Percentiles rank a stretch among this genome's conserved stretches.
Evolutionary conservation across 1,140 invertebrate species (phyloP).

Genomic region (Hycleus cichorii): DNA sequence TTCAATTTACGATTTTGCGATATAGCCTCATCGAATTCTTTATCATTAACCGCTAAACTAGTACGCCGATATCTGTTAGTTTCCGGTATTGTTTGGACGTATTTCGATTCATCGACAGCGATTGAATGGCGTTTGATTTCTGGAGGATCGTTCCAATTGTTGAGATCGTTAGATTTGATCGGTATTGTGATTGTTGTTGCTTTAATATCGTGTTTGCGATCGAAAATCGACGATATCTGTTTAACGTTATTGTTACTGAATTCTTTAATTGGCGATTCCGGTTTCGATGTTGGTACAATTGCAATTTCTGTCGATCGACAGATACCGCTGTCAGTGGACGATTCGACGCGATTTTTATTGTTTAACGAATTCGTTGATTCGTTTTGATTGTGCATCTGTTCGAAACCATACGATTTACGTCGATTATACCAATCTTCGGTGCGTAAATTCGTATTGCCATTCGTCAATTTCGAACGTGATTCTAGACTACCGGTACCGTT

Average conservation of each 20-base stretch:
- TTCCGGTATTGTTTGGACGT: constrained; percentile 38
- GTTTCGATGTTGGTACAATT: constrained; percentile 23
- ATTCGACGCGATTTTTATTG: constrained; percentile 50
- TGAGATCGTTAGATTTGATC: constrained; percentile 25
- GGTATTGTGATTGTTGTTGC: constrained; percentile 35
- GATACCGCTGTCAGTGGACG: constrained; percentile 64
- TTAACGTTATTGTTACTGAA: constrained; percentile 23
- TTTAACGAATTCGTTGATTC: constrained; percentile 38
- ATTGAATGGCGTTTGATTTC: constrained; percentile 50
- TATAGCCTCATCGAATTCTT: constrained; percentile 30
- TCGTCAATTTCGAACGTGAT: constrained; percentile 43
- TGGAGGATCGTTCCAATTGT: constrained; percentile 27
- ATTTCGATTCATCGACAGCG: constrained; percentile 50
- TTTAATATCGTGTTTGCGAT: constrained; percentile 22
- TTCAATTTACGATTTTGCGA: constrained; percentile 50
- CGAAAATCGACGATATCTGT: constrained; percentile 26
- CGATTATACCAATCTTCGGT: constrained; percentile 59
- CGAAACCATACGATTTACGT: constrained; percentile 66
- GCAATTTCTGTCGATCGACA: constrained; percentile 59
- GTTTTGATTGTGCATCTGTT: constrained; percentile 50
- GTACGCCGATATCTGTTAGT: constrained; percentile 26
- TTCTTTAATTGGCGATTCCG: constrained; percentile 15
- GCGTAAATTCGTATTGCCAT: constrained; percentile 38
- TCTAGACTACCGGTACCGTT: constrained; percentile 51
- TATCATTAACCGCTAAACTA: constrained; percentile 42